phyloP scores from a whole-genome alignment of 2,113 vertebrate species.

The Galemys pyrenaicus region DNA sequence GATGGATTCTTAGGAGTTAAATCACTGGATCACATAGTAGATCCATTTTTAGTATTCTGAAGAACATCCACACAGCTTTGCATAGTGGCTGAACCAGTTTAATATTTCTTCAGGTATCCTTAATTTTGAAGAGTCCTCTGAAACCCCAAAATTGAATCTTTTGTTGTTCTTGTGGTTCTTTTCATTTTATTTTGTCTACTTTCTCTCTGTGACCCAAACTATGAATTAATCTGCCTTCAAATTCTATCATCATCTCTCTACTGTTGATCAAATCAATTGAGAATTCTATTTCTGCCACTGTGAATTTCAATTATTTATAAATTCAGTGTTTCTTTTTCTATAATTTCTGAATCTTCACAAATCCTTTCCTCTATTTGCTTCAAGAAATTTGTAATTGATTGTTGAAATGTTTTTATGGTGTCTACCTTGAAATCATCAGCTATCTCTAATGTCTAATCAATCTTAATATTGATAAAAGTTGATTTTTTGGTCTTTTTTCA shows the following conservation, averaged over 20 bases:
- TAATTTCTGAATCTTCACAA: too few relatives aligned
- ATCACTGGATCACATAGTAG: too few relatives aligned
- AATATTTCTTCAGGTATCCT: too few relatives aligned
- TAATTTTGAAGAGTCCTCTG: too few relatives aligned
- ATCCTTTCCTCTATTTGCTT: too few relatives aligned
- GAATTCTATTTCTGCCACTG: not conserved
- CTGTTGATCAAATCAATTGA: not conserved
- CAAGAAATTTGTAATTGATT: too few relatives aligned
- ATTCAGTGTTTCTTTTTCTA: not conserved
- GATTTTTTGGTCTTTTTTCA: not conserved
- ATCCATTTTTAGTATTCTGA: too few relatives aligned
- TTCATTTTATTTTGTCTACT: not conserved
- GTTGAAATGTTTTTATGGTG: too few relatives aligned
- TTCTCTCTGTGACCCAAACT: not conserved
- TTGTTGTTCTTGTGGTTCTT: not conserved
- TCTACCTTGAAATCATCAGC: not conserved
- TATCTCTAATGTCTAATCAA: not conserved
- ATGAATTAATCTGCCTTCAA: not conserved
- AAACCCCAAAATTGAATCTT: not conserved
- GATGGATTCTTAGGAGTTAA: too few relatives aligned
- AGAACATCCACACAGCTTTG: too few relatives aligned
- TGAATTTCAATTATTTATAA: not conserved
- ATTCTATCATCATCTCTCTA: not conserved
- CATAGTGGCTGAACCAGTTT: too few relatives aligned
- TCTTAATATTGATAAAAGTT: not conserved